Conservation (phyloP, 37 sponge, comb jelly and placozoan genomes). For the Crambe crambe region DNA sequence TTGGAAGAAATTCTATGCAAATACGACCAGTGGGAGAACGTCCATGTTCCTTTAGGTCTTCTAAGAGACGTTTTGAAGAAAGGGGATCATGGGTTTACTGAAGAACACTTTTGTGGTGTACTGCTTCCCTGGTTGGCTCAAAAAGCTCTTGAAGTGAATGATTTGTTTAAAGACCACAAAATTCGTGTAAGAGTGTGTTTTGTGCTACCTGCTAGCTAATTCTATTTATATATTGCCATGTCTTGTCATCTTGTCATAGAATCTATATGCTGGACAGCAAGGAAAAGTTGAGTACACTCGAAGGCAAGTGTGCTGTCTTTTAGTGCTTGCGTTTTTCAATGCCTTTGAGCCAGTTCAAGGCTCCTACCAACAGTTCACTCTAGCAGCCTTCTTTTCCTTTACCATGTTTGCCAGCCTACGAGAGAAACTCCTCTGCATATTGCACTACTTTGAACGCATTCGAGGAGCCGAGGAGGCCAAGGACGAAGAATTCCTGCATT, state of each 20-base stretch:
- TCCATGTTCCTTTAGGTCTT: not conserved
- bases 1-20: not conserved
- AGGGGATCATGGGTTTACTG: slow-evolving; percentile 13
- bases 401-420: slow-evolving; percentile 39
- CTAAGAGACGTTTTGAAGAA: slow-evolving; percentile 4
- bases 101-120: slow-evolving; percentile 16
- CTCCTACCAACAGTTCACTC: slow-evolving; percentile 49
- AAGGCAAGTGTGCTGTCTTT: slow-evolving; percentile 46
- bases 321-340: slow-evolving; percentile 65
- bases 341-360: slow-evolving; percentile 14
- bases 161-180: slow-evolving; percentile 20
- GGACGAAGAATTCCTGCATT: slow-evolving; percentile 28
- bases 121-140: slow-evolving; percentile 55
- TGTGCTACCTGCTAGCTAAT: too few species aligned
- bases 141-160: slow-evolving; percentile 50
- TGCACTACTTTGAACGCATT: slow-evolving; percentile 58
- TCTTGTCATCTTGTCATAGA: not conserved
- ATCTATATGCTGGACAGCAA: not conserved
- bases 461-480: slow-evolving; percentile 26
- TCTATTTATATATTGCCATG: not conserved
- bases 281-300: slow-evolving; percentile 33
- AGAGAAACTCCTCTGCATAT: slow-evolving; percentile 48
- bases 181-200: slow-evolving; percentile 23
- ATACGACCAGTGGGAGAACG: slow-evolving; percentile 1
- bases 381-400: slow-evolving; percentile 30